These are phyloP conservation scores for Agriotes lineatus DNA, from an alignment of 2,888 invertebrate genomes.

Conservation along the genomic window DNA sequence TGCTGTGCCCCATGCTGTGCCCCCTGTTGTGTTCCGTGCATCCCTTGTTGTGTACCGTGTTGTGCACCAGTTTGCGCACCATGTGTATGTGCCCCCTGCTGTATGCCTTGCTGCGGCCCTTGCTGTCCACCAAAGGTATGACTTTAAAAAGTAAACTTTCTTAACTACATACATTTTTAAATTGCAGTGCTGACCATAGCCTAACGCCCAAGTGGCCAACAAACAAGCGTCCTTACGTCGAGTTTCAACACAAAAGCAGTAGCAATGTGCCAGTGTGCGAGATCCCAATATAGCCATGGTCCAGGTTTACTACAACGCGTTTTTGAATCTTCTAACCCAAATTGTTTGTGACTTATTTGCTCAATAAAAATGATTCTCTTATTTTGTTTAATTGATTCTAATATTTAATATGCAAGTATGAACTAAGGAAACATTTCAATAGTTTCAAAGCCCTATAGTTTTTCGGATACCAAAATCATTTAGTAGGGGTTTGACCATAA, in stretches of 20 bases:
- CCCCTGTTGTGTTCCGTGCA: conserved; percentile 42
- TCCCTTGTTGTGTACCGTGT: conserved; percentile 44
- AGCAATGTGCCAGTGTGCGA: too few species aligned
- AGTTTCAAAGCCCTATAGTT: too few species aligned
- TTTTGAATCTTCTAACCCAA: too few species aligned
- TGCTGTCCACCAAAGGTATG: conserved; percentile 24
- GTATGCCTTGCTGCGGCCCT: conserved; percentile 27
- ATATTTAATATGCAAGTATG: too few species aligned
- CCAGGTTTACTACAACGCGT: not conserved
- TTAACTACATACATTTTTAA: not conserved
- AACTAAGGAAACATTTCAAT: too few species aligned
- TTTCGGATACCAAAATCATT: too few species aligned
- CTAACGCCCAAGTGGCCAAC: not conserved
- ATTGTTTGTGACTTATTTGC: too few species aligned
- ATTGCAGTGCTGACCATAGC: not conserved
- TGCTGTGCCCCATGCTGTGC: conserved; percentile 49
- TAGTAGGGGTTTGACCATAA: too few species aligned
- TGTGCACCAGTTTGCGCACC: conserved; percentile 27
- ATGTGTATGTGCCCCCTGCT: conserved; percentile 28
- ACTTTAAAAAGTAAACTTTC: not conserved
- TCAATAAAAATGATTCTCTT: too few species aligned
- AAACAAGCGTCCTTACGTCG: not conserved
- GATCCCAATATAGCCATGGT: not conserved
- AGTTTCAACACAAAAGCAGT: not conserved
- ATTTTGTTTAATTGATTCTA: too few species aligned